Conservation (phyloP, 2,113 vertebrate genomes). For the Paralichthys olivaceus region DNA sequence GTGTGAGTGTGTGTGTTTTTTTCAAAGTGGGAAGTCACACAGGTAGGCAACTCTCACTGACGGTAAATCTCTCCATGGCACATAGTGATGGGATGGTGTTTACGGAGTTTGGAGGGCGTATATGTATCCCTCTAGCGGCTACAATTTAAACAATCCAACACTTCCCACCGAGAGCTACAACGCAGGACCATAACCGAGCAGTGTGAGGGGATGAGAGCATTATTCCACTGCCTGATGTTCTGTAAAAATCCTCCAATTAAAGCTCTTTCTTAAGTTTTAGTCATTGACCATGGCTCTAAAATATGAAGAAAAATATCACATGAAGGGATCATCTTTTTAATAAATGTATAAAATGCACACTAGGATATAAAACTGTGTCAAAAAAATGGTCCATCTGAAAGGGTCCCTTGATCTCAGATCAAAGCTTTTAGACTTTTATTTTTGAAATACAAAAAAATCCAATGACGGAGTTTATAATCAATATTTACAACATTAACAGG, state of each 20-base stretch:
- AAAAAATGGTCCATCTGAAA: not conserved
- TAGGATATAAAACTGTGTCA: not conserved
- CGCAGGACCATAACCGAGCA: conserved; percentile 24
- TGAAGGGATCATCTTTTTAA: not conserved
- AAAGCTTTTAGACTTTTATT: not conserved
- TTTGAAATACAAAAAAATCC: not conserved
- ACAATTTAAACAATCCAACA: conserved; percentile 83
- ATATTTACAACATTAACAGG: not conserved
- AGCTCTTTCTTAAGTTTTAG: not conserved
- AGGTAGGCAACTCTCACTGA: conserved; percentile 87
- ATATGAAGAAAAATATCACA: not conserved
- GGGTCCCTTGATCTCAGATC: too few species aligned
- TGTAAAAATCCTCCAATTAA: not conserved
- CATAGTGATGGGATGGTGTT: conserved; percentile 87
- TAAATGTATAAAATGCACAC: not conserved
- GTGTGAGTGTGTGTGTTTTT: conserved; percentile 30
- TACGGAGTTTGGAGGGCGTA: conserved; percentile 78
- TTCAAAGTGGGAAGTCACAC: conserved; percentile 86
- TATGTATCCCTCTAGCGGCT: conserved; percentile 97
- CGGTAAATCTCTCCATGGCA: conserved; percentile 80
- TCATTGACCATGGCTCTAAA: not conserved
- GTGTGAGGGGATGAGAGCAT: not conserved
- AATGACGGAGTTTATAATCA: not conserved
- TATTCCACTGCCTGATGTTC: not conserved
- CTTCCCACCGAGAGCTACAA: conserved; percentile 47